Percentiles rank a stretch among this genome's conserved stretches.
These are phyloP conservation scores for Nyctalus aviator DNA, from an alignment of 2,797 vertebrate genomes.

Conservation along the genomic window DNA sequence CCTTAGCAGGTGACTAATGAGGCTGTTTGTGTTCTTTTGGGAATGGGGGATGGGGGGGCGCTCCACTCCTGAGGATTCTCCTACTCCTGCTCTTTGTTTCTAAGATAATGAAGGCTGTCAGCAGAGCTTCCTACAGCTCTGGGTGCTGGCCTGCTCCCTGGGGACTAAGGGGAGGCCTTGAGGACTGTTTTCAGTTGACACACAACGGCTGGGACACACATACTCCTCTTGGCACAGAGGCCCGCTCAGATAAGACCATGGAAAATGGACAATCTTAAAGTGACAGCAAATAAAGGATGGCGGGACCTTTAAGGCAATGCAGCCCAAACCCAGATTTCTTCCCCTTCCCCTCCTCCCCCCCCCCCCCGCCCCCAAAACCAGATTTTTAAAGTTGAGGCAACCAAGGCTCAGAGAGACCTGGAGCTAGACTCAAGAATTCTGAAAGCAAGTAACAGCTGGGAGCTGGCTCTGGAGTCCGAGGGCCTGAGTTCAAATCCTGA, in stretches of 20 bases:
- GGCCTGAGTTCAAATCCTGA: not conserved
- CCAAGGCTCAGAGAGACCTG: not conserved
- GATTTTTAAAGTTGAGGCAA: not conserved
- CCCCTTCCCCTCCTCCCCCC: no score
- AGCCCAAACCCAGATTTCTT: not conserved
- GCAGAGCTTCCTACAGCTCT: not conserved
- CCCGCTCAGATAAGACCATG: not conserved
- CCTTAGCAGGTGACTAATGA: conserved; percentile 61
- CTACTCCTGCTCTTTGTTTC: conserved; percentile 31
- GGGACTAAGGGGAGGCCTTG: not conserved
- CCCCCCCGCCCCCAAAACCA: not conserved
- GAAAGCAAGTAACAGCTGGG: not conserved
- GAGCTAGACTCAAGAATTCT: not conserved
- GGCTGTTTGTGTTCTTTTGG: conserved; percentile 58
- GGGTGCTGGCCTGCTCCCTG: not conserved
- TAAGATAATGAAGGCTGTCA: conserved; percentile 62
- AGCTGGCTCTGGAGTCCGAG: not conserved
- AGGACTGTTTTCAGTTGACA: not conserved
- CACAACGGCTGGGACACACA: not conserved
- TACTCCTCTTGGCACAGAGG: not conserved
- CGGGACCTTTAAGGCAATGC: not conserved
- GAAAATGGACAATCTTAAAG: not conserved
- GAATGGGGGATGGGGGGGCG: not conserved
- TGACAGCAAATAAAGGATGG: not conserved
- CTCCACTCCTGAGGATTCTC: conserved; percentile 45